Percentiles rank a stretch among this genome's conserved stretches.
Evolutionary conservation across 1,140 invertebrate species (phyloP).

Genomic region (Drosophila funebris): DNA sequence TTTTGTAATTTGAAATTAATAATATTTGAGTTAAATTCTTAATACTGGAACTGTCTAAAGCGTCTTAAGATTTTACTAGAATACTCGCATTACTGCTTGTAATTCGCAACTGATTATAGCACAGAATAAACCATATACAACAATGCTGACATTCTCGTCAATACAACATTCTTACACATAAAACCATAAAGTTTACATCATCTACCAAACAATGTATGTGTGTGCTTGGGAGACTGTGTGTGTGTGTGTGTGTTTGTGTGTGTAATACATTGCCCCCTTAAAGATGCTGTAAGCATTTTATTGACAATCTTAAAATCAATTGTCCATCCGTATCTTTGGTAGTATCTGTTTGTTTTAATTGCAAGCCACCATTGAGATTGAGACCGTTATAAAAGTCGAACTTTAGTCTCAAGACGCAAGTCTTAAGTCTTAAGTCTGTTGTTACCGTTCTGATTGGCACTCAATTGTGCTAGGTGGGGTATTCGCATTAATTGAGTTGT

Average conservation of each 20-base stretch:
- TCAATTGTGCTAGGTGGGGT: conserved; percentile 12
- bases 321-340: background rate
- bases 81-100: no score
- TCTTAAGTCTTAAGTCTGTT: conserved; percentile 24
- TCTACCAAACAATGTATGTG: background rate
- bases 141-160: background rate
- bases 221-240: background rate
- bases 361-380: background rate
- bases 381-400: conserved; percentile 28
- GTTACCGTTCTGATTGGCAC: conserved; percentile 44
- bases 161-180: background rate
- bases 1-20: no score
- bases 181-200: conserved; percentile 27
- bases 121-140: background rate
- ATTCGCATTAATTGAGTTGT: conserved; percentile 39
- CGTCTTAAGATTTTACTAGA: no score
- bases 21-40: no score
- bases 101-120: background rate
- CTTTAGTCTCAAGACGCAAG: conserved; percentile 28
- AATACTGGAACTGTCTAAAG: no score
- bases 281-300: conserved; percentile 8
- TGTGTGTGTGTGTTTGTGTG: background rate
- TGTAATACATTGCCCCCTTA: conserved; percentile 35
- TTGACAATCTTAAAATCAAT: conserved; percentile 20
- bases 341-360: conserved; percentile 37